A percentile compares a stretch with the other conserved stretches of the same genome.
phyloP scores from a whole-genome alignment of 2,888 invertebrate genomes.

The Drosophila buzzatii region DNA sequence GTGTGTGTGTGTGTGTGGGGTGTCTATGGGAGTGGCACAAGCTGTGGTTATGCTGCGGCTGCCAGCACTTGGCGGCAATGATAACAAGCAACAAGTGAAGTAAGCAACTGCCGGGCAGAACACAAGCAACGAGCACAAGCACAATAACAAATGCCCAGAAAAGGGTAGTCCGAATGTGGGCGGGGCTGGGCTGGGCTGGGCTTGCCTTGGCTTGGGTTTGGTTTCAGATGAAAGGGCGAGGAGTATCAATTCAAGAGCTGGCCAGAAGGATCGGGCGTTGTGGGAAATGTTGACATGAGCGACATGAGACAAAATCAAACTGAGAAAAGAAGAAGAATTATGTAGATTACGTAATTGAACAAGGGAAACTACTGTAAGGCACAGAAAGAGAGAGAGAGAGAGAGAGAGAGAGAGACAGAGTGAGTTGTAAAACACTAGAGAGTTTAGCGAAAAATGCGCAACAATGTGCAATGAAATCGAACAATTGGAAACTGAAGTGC shows the following conservation, averaged over 20 bases:
- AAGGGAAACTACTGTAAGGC: constrained; percentile 71
- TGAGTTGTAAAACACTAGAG: constrained; percentile 43
- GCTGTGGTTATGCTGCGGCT: constrained; percentile 42
- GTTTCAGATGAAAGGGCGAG: not conserved
- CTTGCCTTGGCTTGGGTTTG: not conserved
- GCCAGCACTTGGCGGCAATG: constrained; percentile 55
- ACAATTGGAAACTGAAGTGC: constrained; percentile 72
- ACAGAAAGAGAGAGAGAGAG: constrained; percentile 10
- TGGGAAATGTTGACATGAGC: constrained; percentile 75
- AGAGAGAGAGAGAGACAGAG: constrained; percentile 6
- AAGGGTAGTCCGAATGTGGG: constrained; percentile 22
- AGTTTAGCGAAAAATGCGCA: constrained; percentile 68
- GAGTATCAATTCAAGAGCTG: constrained; percentile 40
- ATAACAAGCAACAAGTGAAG: constrained; percentile 69
- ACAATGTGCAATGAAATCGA: constrained; percentile 80
- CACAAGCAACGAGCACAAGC: constrained; percentile 13
- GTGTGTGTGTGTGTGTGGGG: not conserved
- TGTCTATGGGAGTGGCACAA: constrained; percentile 11
- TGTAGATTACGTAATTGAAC: constrained; percentile 81
- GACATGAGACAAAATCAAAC: constrained; percentile 79
- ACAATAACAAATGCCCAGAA: constrained; percentile 13
- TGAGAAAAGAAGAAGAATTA: constrained; percentile 68
- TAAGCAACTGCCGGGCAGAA: constrained; percentile 46
- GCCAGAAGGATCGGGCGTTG: constrained; percentile 49
- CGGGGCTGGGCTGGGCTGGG: not conserved